Evolutionary conservation across 2,888 invertebrate species (phyloP).

Genomic region (Watsonalla binaria): DNA sequence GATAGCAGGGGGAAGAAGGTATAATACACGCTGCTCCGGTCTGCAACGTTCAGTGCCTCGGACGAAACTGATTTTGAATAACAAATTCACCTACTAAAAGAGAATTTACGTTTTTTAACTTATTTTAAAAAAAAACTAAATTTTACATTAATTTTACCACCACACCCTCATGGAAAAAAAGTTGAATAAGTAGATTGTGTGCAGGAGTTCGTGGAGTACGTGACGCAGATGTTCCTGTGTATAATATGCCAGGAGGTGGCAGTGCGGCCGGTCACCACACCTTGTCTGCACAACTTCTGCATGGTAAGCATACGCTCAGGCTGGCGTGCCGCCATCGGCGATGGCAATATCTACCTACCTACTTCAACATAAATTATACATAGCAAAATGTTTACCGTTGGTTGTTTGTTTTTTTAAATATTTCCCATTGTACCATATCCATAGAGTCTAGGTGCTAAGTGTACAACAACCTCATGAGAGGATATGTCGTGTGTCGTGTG

Average conservation of each 20-base stretch:
- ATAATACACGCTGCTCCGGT: not conserved
- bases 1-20: conserved; percentile 72
- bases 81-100: no score
- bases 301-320: conserved; percentile 61
- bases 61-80: no score
- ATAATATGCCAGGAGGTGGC: conserved; percentile 88
- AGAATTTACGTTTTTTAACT: no score
- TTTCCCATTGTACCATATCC: not conserved
- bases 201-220: conserved; percentile 80
- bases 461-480: no score
- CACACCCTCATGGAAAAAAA: no score
- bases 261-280: conserved; percentile 83
- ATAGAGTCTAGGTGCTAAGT: no score
- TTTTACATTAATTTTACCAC: no score
- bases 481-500: no score
- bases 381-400: not conserved
- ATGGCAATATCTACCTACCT: not conserved
- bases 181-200: conserved; percentile 3
- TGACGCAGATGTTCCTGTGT: conserved; percentile 84
- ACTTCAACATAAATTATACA: not conserved
- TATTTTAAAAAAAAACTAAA: no score
- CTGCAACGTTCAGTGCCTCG: no score
- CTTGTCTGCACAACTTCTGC: conserved; percentile 88
- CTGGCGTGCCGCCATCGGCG: no score
- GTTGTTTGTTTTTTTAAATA: not conserved